Evolutionary conservation across 2,888 invertebrate species (phyloP).

Genomic region (Philaethria dido): DNA sequence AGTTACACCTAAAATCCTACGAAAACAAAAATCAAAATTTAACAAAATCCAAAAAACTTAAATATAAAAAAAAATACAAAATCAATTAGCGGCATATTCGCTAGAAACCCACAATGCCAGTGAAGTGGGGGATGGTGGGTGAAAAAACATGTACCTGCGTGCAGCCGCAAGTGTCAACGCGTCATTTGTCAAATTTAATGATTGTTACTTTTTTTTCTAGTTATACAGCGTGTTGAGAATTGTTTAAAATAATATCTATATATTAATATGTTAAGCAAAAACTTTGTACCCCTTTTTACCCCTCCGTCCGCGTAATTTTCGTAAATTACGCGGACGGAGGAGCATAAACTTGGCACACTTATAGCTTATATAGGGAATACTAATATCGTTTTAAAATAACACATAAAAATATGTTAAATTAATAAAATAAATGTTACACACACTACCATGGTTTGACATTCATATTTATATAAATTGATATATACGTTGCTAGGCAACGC

Average conservation of each 20-base stretch:
- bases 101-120: slow-evolving; percentile 24
- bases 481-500: too few relatives aligned
- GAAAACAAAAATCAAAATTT: background rate
- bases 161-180: slow-evolving; percentile 57
- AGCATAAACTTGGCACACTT: too few relatives aligned
- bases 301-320: too few relatives aligned
- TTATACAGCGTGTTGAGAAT: slow-evolving; percentile 16
- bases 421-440: too few relatives aligned
- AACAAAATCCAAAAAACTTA: background rate
- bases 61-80: slow-evolving; percentile 6
- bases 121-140: slow-evolving; percentile 29
- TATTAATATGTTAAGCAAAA: too few relatives aligned
- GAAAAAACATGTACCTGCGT: slow-evolving; percentile 53
- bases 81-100: slow-evolving; percentile 42
- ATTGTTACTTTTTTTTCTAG: slow-evolving; percentile 9
- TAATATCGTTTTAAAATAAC: too few relatives aligned
- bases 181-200: slow-evolving; percentile 59
- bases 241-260: background rate
- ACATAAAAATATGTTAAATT: too few relatives aligned
- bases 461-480: too few relatives aligned
- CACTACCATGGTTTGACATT: too few relatives aligned
- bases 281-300: too few relatives aligned
- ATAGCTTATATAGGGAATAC: too few relatives aligned
- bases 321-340: too few relatives aligned
- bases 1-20: background rate